Conservation (phyloP, 2,797 vertebrate genomes). For the Champsocephalus gunnari region DNA sequence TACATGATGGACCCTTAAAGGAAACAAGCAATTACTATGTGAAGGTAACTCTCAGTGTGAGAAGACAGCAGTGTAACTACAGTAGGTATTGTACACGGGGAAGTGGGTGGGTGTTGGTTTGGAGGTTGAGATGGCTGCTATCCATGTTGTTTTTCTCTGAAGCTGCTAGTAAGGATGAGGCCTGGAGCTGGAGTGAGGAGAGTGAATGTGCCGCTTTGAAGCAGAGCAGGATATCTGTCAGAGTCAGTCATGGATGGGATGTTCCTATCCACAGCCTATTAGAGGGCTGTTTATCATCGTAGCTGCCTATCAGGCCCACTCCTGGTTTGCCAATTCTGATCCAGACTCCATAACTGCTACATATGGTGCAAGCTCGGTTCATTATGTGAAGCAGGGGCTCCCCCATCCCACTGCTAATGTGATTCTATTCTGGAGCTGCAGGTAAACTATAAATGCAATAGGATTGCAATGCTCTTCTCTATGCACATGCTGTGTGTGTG, state of each 20-base stretch:
- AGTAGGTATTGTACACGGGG: slow-evolving; percentile 21
- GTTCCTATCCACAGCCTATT: slow-evolving; percentile 79
- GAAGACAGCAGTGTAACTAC: slow-evolving; percentile 27
- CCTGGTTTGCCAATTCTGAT: slow-evolving; percentile 71
- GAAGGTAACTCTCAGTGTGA: slow-evolving; percentile 43
- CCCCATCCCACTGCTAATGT: slow-evolving; percentile 52
- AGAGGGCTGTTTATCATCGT: slow-evolving; percentile 82
- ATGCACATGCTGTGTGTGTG: slow-evolving; percentile 24
- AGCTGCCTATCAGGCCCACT: slow-evolving; percentile 70
- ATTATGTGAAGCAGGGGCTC: slow-evolving; percentile 59
- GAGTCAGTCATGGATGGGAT: slow-evolving; percentile 82
- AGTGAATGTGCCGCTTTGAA: slow-evolving; percentile 74
- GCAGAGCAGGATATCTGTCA: slow-evolving; percentile 78
- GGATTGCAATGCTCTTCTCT: slow-evolving; percentile 48
- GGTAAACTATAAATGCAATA: slow-evolving; percentile 58
- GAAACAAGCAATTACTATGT: slow-evolving; percentile 53
- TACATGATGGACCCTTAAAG: slow-evolving; percentile 3
- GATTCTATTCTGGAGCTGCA: slow-evolving; percentile 52
- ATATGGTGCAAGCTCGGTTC: slow-evolving; percentile 75
- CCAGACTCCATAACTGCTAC: slow-evolving; percentile 75
- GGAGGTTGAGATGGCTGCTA: slow-evolving; percentile 60
- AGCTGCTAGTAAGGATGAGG: slow-evolving; percentile 73
- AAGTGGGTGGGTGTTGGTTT: slow-evolving; percentile 50
- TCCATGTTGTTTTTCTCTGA: slow-evolving; percentile 53
- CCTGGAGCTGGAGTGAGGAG: slow-evolving; percentile 51